A percentile compares a stretch with the other conserved stretches of the same genome.
Conservation (phyloP, 2,888 invertebrate genomes). For the Alloscopus bannaensis region DNA sequence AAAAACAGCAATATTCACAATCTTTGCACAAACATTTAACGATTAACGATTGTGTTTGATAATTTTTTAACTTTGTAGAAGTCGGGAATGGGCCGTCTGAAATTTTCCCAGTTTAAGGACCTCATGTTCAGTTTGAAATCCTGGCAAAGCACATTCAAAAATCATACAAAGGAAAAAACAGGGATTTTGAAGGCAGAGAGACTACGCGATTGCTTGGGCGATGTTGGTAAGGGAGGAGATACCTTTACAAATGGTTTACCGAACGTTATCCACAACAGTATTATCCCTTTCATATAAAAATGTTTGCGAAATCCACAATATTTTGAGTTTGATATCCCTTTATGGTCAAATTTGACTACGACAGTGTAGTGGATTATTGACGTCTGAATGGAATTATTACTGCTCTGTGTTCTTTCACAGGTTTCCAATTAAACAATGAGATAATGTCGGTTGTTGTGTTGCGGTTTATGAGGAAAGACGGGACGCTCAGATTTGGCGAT, state of each 20-base stretch:
- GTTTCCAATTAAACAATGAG: slow-evolving; percentile 90
- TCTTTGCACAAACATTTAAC: too few relatives aligned
- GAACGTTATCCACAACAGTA: not conserved
- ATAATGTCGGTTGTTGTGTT: slow-evolving; percentile 88
- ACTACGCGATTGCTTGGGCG: slow-evolving; percentile 87
- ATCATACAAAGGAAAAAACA: slow-evolving; percentile 92
- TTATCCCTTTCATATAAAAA: slow-evolving; percentile 8
- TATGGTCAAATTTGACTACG: too few relatives aligned
- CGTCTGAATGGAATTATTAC: slow-evolving; percentile 18
- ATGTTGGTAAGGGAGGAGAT: slow-evolving; percentile 87
- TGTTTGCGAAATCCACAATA: not conserved
- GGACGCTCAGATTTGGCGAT: slow-evolving; percentile 92
- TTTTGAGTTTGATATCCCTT: too few relatives aligned
- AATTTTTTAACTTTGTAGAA: slow-evolving; percentile 77
- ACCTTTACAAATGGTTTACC: too few relatives aligned
- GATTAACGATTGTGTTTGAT: slow-evolving; percentile 1
- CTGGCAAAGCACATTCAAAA: slow-evolving; percentile 93
- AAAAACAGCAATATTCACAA: not conserved
- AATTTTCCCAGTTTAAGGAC: slow-evolving; percentile 91
- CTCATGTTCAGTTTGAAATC: slow-evolving; percentile 92
- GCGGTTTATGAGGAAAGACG: slow-evolving; percentile 94
- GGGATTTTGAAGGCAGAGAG: slow-evolving; percentile 92
- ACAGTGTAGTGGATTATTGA: too few relatives aligned
- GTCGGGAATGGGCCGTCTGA: slow-evolving; percentile 86
- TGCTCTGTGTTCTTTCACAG: slow-evolving; percentile 74